Evolutionary conservation across 1,140 invertebrate species (phyloP), one percentile per base, ranked within the genome.

Genomic region (Eueides isabella): DNA sequence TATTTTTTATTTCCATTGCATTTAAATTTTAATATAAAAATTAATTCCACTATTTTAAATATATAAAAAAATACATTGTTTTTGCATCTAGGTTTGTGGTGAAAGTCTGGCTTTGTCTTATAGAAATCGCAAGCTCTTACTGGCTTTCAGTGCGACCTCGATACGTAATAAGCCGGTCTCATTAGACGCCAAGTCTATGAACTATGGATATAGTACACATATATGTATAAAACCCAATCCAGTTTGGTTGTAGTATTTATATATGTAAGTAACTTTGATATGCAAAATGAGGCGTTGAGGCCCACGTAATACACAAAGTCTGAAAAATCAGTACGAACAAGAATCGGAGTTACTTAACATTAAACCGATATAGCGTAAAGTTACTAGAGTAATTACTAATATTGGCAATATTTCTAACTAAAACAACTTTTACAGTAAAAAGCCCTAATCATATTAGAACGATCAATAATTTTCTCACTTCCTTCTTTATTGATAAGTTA

Each of bases 81-180:
- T 29, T 55, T 30, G 41, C n/a, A 55, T 48, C 66, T 55, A 48
- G 66, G 35, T 55, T 55, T 55, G 9, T 55, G 19, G 48, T 55
- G 23, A 12, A 55, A 55, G 48, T 23, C 23, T 11, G 48, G 48
- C 48, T 55, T 55, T 55, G 35, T 19, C 41, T 48, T 48, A n/a
- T 55, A 30, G 41, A 67, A n/a, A 48, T 16, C 66, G 35, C 28
- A 44, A 44, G 41, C 38, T 67, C 66, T 28, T 29, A 28, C 38
- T 12, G 29, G 38, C 38, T 66, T 38, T 66, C 64, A 38, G 64
- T 31, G 64, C 64, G 16, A 66, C 31, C 64, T 26, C 33, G 33
- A 23, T 66, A 38, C 28, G 19, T 67, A 55, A 23, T 55, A 55
- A 9, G 19, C 19, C 19, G 44, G 19, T 55, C 44, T 55, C 44